phyloP scores from a whole-genome alignment of 2,113 vertebrate species.

The Pseudonaja textilis region DNA sequence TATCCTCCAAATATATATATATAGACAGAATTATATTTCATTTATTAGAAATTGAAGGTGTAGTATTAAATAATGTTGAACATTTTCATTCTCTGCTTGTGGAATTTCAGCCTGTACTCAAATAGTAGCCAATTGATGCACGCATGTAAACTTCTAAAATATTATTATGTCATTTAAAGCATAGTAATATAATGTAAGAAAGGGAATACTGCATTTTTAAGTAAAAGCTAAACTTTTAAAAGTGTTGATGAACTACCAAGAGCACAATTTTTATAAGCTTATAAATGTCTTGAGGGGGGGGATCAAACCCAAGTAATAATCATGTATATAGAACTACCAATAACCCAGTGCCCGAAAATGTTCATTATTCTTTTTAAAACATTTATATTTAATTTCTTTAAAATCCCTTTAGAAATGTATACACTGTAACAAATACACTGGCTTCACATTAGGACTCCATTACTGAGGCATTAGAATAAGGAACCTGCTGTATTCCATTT shows the following conservation, averaged over 20 bases:
- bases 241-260: slow-evolving; percentile 27
- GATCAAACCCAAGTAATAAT: slow-evolving; percentile 30
- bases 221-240: slow-evolving; percentile 14
- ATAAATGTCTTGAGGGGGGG: slow-evolving; percentile 8
- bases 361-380: not conserved
- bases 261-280: slow-evolving; percentile 27
- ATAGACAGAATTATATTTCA: slow-evolving; percentile 29
- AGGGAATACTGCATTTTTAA: slow-evolving; percentile 18
- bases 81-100: not conserved
- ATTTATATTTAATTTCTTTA: slow-evolving; percentile 7
- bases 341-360: not conserved
- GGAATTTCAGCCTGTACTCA: not conserved
- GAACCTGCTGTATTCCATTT: not conserved
- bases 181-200: slow-evolving; percentile 9
- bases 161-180: not conserved
- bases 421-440: not conserved
- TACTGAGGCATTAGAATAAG: not conserved
- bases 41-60: slow-evolving; percentile 13
- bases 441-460: not conserved
- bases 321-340: not conserved
- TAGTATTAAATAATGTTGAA: not conserved
- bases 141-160: not conserved
- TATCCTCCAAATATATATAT: slow-evolving; percentile 51
- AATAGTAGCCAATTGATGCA: fast-evolving
- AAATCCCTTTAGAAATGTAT: not conserved